Conservation (phyloP, 2,113 vertebrate genomes). For the Prunella himalayana region DNA sequence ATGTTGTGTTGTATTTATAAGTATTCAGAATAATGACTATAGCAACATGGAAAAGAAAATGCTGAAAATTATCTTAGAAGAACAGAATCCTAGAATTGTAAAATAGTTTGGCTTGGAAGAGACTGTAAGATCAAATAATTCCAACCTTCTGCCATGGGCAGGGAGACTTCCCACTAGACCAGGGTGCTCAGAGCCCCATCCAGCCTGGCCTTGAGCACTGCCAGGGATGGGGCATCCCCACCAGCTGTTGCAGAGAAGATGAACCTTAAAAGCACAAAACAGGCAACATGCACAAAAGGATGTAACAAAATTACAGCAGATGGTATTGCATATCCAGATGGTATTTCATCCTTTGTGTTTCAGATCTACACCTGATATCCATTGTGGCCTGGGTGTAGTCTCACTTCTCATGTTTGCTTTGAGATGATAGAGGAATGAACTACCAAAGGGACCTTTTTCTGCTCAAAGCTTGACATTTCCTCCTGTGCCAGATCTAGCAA, state of each 20-base stretch:
- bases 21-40: background rate
- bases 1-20: background rate
- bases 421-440: background rate
- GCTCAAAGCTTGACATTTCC: background rate
- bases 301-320: background rate
- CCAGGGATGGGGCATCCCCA: background rate
- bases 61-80: background rate
- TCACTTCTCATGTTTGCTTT: background rate
- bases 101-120: background rate
- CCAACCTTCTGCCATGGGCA: background rate
- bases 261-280: background rate
- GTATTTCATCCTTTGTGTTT: background rate
- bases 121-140: background rate
- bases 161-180: background rate
- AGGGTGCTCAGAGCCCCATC: background rate
- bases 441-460: background rate
- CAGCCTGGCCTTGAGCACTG: background rate
- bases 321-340: background rate
- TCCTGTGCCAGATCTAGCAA: background rate
- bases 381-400: background rate
- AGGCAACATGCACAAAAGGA: background rate
- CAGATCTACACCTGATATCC: background rate
- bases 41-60: background rate
- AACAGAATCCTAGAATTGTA: background rate
- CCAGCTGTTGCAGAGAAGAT: background rate